Percentiles rank a stretch among this genome's conserved stretches.
Conservation (phyloP, 2,888 invertebrate species). For the Clusia tigrina region DNA sequence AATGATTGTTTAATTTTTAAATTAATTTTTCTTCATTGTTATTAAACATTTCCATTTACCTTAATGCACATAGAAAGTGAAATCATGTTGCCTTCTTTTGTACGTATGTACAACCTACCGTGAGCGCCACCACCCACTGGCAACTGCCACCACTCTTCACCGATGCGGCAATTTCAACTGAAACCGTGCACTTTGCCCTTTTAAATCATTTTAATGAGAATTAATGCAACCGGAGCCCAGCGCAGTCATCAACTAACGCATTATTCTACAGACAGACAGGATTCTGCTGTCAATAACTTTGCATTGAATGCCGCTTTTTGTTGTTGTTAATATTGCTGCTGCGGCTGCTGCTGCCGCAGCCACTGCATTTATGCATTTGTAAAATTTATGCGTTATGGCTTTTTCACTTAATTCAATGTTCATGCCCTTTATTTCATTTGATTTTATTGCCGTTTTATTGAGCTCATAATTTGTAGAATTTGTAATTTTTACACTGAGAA, state of each 20-base stretch:
- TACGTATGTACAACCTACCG: no score
- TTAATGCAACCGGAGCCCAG: background rate
- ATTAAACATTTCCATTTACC: no score
- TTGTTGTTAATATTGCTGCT: background rate
- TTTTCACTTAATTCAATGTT: conserved; percentile 2
- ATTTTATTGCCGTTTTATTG: background rate
- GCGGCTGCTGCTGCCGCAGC: background rate
- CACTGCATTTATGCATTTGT: background rate
- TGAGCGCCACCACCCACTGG: no score
- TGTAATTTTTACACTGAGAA: conserved; percentile 6
- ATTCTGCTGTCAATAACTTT: background rate
- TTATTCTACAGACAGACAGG: conserved; percentile 7
- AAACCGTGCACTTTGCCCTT: no score
- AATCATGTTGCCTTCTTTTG: no score
- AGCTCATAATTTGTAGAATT: background rate
- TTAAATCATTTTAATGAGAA: background rate
- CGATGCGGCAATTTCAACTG: no score
- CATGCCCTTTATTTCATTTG: background rate
- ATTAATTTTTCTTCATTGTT: no score
- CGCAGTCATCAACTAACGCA: background rate
- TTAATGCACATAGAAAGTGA: no score
- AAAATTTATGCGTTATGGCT: conserved; percentile 4
- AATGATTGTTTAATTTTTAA: background rate
- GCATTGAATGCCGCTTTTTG: background rate
- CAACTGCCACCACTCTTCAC: no score